Evolutionary conservation across 2,797 vertebrate species (phyloP), one percentile per base, ranked within the genome.

Genomic region (Scolopax bukidnonensis): DNA sequence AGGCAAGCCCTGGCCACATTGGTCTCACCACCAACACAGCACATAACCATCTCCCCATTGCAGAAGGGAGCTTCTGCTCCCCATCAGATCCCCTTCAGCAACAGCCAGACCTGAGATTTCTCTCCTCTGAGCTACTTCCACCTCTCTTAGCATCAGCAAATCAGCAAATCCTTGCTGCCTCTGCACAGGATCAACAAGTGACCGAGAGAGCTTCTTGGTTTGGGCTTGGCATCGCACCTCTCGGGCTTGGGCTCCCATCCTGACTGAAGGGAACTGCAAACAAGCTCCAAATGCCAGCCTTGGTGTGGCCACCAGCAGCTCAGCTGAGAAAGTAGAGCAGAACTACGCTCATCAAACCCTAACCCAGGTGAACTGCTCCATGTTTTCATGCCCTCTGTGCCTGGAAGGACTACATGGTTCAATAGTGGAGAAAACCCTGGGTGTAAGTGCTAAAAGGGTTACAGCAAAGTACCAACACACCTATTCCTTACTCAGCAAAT

Each of bases 141-240:
- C 36, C 11, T 43, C 41, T 83, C 33, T 78, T 40, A 18, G 11
- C 68, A 71, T 10, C 43, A 41, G 23, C 56, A 84, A 18, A 18
- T 43, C 33, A 20, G 36, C 36, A 36, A 36, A 27, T 24, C 50
- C 38, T 41, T 0, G 0, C 28, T 61, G 43, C n/a, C 56, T 36
- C 14, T 12, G 33, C 41, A 30, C 32, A 15, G 4, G 24, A 21
- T 24, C 21, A 67, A 16, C 60, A 33, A 0, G 0, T 4, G 20
- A 17, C 30, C 33, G 50, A 24, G 23, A 50, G 0, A 54, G 33
- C 43, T 47, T 61, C 18, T 40, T 79, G 59, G 41, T 27, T 69
- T 57, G 53, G 54, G 59, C 38, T 95, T 73, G 30, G 17, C 50
- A 47, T 14, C 0, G 0, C 27, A 57, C 4, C 2, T 30, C 50